Evolutionary conservation across 2,888 invertebrate species (phyloP), one percentile per base, ranked within the genome.

Genomic region (Lycophotia porphyrea): DNA sequence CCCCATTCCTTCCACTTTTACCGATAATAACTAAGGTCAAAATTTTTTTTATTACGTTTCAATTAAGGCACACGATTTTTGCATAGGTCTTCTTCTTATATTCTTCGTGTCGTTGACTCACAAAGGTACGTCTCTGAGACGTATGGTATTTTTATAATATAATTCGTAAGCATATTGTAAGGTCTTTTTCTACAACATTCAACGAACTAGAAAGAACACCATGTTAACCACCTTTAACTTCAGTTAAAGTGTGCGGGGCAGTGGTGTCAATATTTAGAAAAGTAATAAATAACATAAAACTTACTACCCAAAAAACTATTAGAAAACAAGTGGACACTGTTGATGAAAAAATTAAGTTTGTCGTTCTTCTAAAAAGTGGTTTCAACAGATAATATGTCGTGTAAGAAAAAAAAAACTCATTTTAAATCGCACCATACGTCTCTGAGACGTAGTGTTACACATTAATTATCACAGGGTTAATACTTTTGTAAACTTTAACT

Each of bases 401-500:
- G 34, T 11, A 60, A 63, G 31, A 24, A 21, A 68, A 47, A n/a
- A 4, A 5, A 24, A 0, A 24, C 1, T 8, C 18, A 36, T 31
- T 42, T 31, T 9, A 31, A 63, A 61, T 52, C 34, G 1, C 0
- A 42, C 5, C 13, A 55, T n/a, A 58, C 39, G 49, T 42, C 27
- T 78, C 2, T 39, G 3, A 44, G 27, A 9, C 31, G n/a, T 76
- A 34, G 9, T 24, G 15, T 55, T 7, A 60, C 8, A 27, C 11
- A 52, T 49, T 36, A 24, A 18, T 60, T 42, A 79, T 34, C 27
- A 0, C 42, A 69, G 49, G 70, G 44, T 60, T 9, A 97, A 98
- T 68, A 96, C 97, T 0, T 71, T 27, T 52, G 79, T 71, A 71
- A 44, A 76, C 79, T 52, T 71, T 21, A 61, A 39, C 52, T 31